Base-by-base conservation (phyloP, 2,113 vertebrate species). In the Thalassoma bifasciatum region DNA sequence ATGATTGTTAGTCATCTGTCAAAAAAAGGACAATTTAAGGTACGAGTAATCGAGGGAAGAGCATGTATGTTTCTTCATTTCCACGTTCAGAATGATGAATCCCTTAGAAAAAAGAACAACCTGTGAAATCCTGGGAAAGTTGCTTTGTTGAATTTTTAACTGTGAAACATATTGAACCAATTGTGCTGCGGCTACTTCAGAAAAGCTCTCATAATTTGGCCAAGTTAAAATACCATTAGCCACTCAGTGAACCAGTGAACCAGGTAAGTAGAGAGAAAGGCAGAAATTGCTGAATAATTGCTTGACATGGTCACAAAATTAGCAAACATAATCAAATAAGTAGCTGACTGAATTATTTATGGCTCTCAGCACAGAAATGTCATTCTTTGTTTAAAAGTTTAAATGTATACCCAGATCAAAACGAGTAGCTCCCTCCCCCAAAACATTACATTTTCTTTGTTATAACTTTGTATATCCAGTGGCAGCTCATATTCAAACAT, bases 1-100 rank as follows among this genome's bases (percentile, higher is more conserved):
- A 95, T 96, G 95, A 96, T 96, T 96, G 95, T 94, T 94, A 93
- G 93, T 96, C 96, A 95, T 95, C 90, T 92, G 94, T 95, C 94
- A 95, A 92, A 95, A n/a, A 89, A 90, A 72, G n/a, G 91, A 93
- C 94, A 75, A 95, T 96, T 94, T 93, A 93, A 94, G 90, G 63
- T 57, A 75, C 88, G 72, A 72, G 72, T 65, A 66, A 77, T 44
- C 23, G 62, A 78, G 68, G 66, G 40, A 77, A 73, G 58, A 72
- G 42, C 63, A 42, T 34, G 51, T 81, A 60, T 57, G 58, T 80
- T 62, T 84, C 71, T 79, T 77, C 24, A 58, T 75, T 94, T 90
- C 38, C 56, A 60, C 63, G 60, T 63, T 54, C 58, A 82, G 0
- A 44, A 38, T 76, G 63, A 80, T 72, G 62, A 78, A 80, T 77